Evolutionary conservation across 2,113 vertebrate genomes (phyloP).

Genomic region (Poeciliopsis retropinna): DNA sequence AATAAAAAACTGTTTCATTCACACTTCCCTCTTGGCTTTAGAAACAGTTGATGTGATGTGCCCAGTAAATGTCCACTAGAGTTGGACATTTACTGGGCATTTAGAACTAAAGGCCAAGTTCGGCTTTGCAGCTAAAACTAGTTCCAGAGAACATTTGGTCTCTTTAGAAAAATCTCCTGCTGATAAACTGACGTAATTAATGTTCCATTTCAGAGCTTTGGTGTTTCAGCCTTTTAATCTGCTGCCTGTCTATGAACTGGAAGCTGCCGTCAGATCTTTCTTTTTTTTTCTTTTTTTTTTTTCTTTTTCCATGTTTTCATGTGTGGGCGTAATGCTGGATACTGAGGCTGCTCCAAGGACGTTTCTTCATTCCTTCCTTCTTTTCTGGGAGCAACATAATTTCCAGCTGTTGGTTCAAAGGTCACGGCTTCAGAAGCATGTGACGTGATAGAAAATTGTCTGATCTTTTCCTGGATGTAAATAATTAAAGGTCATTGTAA

Average conservation of each 20-base stretch:
- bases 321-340: neutral
- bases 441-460: neutral
- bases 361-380: conserved; percentile 59
- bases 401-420: conserved; percentile 65
- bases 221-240: too few species aligned
- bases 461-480: too few species aligned
- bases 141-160: too few species aligned
- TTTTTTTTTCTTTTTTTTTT: neutral
- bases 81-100: neutral
- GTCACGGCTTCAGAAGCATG: conserved; percentile 41
- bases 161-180: too few species aligned
- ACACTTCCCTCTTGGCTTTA: neutral
- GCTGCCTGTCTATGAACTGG: too few species aligned
- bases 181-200: too few species aligned
- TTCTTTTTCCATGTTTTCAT: neutral
- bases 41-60: neutral
- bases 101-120: neutral
- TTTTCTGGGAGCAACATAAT: conserved; percentile 51
- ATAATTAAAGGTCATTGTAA: too few species aligned
- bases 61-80: too few species aligned
- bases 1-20: too few species aligned
- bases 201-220: too few species aligned
- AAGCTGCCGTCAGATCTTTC: neutral
- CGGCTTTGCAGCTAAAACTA: too few species aligned
- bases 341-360: conserved; percentile 28